These are phyloP conservation scores for Ranitomeya variabilis DNA, from an alignment of 2,113 vertebrate species.

Conservation along the genomic window DNA sequence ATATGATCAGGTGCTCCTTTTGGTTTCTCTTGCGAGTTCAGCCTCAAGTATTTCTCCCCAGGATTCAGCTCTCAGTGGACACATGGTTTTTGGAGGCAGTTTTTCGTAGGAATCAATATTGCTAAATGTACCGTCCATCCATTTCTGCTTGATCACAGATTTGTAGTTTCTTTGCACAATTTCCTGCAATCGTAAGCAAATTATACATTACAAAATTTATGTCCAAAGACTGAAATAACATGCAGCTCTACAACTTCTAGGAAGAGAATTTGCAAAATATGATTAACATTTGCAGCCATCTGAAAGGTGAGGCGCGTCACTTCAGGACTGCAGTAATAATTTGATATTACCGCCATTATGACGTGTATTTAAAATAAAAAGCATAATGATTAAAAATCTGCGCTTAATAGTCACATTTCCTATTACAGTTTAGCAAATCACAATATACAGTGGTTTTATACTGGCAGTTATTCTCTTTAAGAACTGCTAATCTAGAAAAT, in stretches of 20 bases:
- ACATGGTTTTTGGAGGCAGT: constrained; percentile 79
- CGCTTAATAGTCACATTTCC: too few relatives aligned
- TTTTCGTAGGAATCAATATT: constrained; percentile 72
- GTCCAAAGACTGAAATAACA: neutral
- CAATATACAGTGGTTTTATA: too few relatives aligned
- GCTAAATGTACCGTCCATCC: constrained; percentile 87
- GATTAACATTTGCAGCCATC: too few relatives aligned
- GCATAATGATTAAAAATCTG: too few relatives aligned
- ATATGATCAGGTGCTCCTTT: neutral
- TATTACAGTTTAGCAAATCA: too few relatives aligned
- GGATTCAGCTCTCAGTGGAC: constrained; percentile 77
- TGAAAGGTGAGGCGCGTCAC: too few relatives aligned
- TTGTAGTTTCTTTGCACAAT: constrained; percentile 84
- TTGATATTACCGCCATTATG: too few relatives aligned
- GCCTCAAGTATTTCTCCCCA: constrained; percentile 93
- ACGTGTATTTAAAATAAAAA: too few relatives aligned
- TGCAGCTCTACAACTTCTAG: neutral
- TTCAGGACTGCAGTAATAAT: too few relatives aligned
- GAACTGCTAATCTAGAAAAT: too few relatives aligned
- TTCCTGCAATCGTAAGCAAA: constrained; percentile 67
- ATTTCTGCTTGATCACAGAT: constrained; percentile 80
- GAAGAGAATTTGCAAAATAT: too few relatives aligned
- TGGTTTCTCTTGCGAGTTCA: constrained; percentile 80
- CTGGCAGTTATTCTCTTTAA: too few relatives aligned
- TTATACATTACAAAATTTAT: neutral